phyloP scores from a whole-genome alignment of 2,113 vertebrate species.

The Macrotus californicus region DNA sequence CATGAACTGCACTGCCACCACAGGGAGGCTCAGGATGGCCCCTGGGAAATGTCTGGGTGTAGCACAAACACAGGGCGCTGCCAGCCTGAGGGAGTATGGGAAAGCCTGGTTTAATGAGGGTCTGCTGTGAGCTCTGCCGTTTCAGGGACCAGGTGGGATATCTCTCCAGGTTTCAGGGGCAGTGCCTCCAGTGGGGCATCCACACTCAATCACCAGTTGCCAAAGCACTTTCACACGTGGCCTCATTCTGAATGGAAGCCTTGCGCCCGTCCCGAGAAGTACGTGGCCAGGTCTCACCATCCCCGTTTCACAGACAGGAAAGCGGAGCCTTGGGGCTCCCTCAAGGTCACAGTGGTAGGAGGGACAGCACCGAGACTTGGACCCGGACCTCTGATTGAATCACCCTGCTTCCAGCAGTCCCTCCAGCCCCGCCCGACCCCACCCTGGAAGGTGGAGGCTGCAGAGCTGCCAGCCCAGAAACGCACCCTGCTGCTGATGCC shows the following conservation, averaged over 20 bases:
- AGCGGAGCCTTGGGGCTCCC: background rate
- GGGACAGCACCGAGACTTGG: background rate
- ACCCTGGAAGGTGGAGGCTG: background rate
- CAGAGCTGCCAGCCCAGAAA: background rate
- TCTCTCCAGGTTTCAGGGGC: background rate
- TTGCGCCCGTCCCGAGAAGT: background rate
- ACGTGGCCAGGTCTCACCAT: background rate
- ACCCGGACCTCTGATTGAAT: background rate
- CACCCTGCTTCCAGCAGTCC: background rate
- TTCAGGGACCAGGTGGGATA: background rate
- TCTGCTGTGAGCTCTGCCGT: background rate
- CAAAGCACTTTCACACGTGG: background rate
- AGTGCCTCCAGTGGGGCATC: background rate
- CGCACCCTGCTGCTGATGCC: accelerated
- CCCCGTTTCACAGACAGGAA: background rate
- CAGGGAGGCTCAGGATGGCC: background rate
- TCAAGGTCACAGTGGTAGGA: background rate
- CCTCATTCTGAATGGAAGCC: background rate
- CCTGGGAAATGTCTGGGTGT: accelerated
- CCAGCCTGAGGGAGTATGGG: background rate
- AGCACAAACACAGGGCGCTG: background rate
- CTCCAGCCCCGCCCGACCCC: background rate
- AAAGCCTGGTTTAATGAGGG: background rate
- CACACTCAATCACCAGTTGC: background rate
- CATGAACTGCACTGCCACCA: background rate